These are phyloP conservation scores for Philhelius pedissequus DNA, from an alignment of 2,888 invertebrate species.

Conservation along the genomic window DNA sequence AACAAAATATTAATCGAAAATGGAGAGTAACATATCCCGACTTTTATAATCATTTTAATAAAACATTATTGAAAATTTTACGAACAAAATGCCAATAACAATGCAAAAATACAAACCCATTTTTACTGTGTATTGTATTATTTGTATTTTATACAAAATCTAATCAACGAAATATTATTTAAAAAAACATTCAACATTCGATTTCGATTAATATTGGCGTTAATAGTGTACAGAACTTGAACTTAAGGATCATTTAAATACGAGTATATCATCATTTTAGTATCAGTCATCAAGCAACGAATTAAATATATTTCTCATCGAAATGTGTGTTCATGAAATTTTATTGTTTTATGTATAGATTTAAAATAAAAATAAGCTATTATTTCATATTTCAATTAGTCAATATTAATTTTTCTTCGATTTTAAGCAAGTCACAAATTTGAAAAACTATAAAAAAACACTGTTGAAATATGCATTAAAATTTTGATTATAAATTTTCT, in stretches of 20 bases:
- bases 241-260: constrained; percentile 26
- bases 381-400: constrained; percentile 21
- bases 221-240: constrained; percentile 40
- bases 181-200: not conserved
- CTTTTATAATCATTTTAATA: constrained; percentile 19
- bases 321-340: not conserved
- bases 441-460: not conserved
- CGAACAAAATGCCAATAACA: constrained; percentile 42
- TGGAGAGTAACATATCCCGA: constrained; percentile 40
- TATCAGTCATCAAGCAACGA: constrained; percentile 53
- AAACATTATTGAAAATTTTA: constrained; percentile 20
- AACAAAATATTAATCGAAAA: not conserved
- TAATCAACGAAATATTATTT: not conserved
- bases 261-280: constrained; percentile 32
- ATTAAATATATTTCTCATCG: constrained; percentile 19
- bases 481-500: not conserved
- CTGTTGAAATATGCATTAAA: not conserved
- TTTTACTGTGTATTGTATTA: not conserved
- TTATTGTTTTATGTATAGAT: constrained; percentile 38
- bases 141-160: not conserved
- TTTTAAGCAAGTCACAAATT: constrained; percentile 55
- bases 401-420: constrained; percentile 44
- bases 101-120: constrained; percentile 38
- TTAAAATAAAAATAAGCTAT: constrained; percentile 24
- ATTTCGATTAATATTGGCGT: not conserved